phyloP scores from a whole-genome alignment of 2,797 vertebrate genomes.

The Tangara arthus region DNA sequence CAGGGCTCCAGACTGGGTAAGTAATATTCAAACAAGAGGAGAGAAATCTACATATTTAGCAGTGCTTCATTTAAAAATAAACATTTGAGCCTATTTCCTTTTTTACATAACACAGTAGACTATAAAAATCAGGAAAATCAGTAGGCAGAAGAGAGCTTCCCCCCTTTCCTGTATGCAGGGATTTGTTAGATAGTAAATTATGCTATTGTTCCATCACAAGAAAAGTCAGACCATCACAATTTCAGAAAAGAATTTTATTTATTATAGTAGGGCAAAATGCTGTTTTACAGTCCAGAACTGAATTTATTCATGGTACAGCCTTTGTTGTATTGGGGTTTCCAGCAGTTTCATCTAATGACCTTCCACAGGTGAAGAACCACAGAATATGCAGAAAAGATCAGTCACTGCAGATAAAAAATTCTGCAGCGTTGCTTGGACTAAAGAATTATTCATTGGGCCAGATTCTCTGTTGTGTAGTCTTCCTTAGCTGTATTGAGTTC shows the following conservation, averaged over 20 bases:
- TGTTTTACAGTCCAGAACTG: background rate
- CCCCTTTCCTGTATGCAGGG: background rate
- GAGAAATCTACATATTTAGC: background rate
- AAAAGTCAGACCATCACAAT: background rate
- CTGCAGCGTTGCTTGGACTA: constrained; percentile 1
- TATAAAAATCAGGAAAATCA: background rate
- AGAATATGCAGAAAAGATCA: background rate
- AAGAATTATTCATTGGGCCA: constrained; percentile 32
- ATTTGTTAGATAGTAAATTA: background rate
- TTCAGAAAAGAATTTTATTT: background rate
- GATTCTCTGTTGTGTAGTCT: constrained; percentile 16
- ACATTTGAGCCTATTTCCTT: background rate
- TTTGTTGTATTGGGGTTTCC: background rate
- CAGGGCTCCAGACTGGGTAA: background rate
- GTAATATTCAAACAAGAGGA: background rate
- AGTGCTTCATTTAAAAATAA: background rate
- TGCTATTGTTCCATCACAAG: background rate
- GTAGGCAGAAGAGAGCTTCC: background rate
- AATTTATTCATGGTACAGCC: background rate
- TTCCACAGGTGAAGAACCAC: background rate
- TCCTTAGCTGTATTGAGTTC: constrained; percentile 9
- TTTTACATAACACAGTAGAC: background rate
- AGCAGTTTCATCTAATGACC: constrained; percentile 1
- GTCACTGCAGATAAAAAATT: constrained; percentile 17
- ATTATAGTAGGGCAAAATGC: background rate